Conservation (phyloP, 2,113 vertebrate species). For the Burhinus bistriatus region DNA sequence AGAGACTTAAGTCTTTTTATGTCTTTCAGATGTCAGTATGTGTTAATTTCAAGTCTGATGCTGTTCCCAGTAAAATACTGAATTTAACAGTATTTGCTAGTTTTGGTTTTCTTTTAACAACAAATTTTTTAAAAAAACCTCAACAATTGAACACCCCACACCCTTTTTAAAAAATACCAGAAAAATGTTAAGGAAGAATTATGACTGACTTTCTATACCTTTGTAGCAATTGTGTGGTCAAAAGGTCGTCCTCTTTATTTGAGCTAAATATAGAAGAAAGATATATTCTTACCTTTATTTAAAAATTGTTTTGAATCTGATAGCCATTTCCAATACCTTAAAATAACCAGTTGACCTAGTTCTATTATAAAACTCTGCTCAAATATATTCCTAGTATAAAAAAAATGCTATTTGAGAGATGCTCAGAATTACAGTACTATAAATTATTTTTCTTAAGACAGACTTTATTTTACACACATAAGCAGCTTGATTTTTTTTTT, state of each 20-base stretch:
- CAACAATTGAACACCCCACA: neutral
- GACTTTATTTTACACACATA: neutral
- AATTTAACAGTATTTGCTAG: neutral
- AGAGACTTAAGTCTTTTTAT: neutral
- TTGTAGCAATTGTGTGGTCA: neutral
- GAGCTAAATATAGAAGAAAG: neutral
- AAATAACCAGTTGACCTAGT: no score
- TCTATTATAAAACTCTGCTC: no score
- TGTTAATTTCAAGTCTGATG: neutral
- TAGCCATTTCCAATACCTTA: neutral
- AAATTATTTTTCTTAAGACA: neutral
- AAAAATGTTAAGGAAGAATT: neutral
- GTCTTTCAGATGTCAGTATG: neutral
- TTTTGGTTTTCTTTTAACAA: neutral
- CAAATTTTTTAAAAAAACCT: neutral
- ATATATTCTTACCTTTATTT: neutral
- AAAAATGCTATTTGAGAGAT: neutral
- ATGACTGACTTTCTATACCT: neutral
- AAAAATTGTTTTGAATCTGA: neutral
- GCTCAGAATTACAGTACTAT: neutral
- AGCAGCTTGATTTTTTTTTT: neutral
- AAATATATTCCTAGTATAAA: no score
- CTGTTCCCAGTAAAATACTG: neutral
- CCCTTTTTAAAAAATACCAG: neutral
- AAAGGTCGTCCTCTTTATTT: neutral